Evolutionary conservation across 1,140 invertebrate genomes (phyloP).

Genomic region (Drosophila pseudoananassae): DNA sequence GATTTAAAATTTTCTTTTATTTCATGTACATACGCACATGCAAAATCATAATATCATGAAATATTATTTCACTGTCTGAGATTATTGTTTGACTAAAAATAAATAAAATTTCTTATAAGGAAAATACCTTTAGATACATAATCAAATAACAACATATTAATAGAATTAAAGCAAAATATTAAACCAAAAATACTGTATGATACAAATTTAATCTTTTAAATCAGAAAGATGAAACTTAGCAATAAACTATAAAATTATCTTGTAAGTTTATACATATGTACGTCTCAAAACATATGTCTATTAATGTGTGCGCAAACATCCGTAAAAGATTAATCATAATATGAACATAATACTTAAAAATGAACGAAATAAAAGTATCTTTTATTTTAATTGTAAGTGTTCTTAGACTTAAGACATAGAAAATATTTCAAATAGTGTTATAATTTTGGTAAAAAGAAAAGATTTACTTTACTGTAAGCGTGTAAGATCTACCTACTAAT

Average conservation of each 20-base stretch:
- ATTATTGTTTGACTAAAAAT: background rate
- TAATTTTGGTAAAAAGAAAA: slow-evolving; percentile 38
- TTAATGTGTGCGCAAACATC: slow-evolving; percentile 29
- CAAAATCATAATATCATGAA: slow-evolving; percentile 3
- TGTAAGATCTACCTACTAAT: slow-evolving; percentile 53
- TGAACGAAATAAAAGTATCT: slow-evolving; percentile 18
- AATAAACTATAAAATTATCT: slow-evolving; percentile 18
- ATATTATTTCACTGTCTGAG: background rate
- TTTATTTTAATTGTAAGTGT: slow-evolving; percentile 57
- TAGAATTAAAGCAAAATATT: slow-evolving; percentile 21
- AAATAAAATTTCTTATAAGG: slow-evolving; percentile 18
- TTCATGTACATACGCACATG: slow-evolving; percentile 23
- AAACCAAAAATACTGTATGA: slow-evolving; percentile 28
- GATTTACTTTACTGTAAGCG: slow-evolving; percentile 41
- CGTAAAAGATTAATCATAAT: slow-evolving; percentile 17
- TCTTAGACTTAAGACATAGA: slow-evolving; percentile 44
- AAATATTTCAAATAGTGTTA: slow-evolving; percentile 51
- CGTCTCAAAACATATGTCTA: slow-evolving; percentile 14
- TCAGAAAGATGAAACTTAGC: slow-evolving; percentile 9
- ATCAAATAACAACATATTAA: slow-evolving; percentile 37
- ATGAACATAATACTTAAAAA: slow-evolving; percentile 20
- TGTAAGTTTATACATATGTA: slow-evolving; percentile 29
- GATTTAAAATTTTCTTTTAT: background rate
- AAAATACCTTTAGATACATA: slow-evolving; percentile 24
- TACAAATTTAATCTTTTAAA: slow-evolving; percentile 32